Base-by-base conservation (phyloP, 1,140 invertebrate genomes). In the Drosophila novamexicana region DNA sequence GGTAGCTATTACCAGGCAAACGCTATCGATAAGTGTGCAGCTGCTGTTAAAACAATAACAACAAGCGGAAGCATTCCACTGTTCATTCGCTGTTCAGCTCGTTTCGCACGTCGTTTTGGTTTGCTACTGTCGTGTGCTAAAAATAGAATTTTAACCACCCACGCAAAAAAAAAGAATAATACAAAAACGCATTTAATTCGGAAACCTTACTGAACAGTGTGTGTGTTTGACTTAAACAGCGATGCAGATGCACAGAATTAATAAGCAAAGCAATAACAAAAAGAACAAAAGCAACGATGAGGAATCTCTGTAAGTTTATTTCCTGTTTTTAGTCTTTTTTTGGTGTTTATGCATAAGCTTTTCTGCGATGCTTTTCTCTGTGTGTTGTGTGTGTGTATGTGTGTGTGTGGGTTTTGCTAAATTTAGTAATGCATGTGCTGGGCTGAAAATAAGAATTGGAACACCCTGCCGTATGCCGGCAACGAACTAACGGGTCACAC, bases 361-460 rank as follows among this genome's bases (percentile, higher is more conserved):
- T 49, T 62, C 36, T 16, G 57, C 47, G 42, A 54, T 59, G 39
- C 45, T 58, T 29, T 29, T 29, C 22, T 29, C 22, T 18, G 54
- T 9, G 52, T 58, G n/a, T 63, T 22, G 18, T 39, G 14, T 59
- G n/a, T 52, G 18, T 59, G 7, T 14, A 16, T 49, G 45, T 22
- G 58, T 40, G 52, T 64, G 40, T 63, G 39, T 53, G 53, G 18
- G 54, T 49, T 29, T 81, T 81, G 77, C 81, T 85, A 85, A 81
- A 81, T 85, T 85, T 85, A 85, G 81, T 81, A 49, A 44, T 71
- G 74, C 81, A 85, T 64, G 58, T 52, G 57, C 42, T 62, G 61
- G 71, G 81, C 81, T 81, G 81, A 85, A 85, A 85, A 85, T 85
- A 85, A 85, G 74, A 85, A 85, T 85, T 85, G 78, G 81, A 85